Evolutionary conservation across 37 sponge, comb jelly and placozoan genomes (phyloP).

Genomic region (Cladorhizidae sp.): DNA sequence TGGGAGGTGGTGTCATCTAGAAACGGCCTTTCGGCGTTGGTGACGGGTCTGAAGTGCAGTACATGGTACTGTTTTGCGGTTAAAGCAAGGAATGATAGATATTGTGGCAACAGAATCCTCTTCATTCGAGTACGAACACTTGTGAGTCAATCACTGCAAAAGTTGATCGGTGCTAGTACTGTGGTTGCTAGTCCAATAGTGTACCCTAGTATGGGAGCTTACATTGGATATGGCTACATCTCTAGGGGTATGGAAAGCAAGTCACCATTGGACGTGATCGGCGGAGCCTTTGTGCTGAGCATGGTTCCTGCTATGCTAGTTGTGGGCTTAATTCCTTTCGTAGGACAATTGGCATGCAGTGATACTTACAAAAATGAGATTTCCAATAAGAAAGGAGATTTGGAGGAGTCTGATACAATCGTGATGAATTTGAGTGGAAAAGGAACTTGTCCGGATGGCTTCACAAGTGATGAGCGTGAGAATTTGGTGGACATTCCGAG

Average conservation of each 20-base stretch:
- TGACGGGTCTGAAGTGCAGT: background rate
- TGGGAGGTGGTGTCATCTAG: background rate
- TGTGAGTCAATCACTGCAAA: background rate
- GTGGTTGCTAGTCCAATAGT: background rate
- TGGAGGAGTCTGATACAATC: background rate
- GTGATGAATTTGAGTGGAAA: background rate
- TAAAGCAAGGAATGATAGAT: background rate
- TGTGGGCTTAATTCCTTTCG: background rate
- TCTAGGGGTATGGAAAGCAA: background rate
- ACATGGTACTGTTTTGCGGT: background rate
- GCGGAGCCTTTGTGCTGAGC: background rate
- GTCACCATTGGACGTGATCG: background rate
- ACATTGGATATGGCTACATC: background rate
- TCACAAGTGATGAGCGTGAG: too few relatives aligned
- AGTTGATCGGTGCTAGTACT: background rate
- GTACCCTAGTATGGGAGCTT: background rate
- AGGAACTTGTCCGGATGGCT: too few relatives aligned
- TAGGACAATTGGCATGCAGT: background rate
- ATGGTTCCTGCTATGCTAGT: background rate
- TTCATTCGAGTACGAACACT: background rate
- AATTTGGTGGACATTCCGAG: too few relatives aligned
- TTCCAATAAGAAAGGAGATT: background rate
- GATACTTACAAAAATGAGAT: slow-evolving; percentile 2
- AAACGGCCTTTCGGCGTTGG: background rate
- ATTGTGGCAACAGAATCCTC: background rate